Percentiles rank a stretch among this genome's conserved stretches.
These are phyloP conservation scores for Leucoptera coffeella DNA, from an alignment of 2,888 invertebrate species.

Conservation along the genomic window DNA sequence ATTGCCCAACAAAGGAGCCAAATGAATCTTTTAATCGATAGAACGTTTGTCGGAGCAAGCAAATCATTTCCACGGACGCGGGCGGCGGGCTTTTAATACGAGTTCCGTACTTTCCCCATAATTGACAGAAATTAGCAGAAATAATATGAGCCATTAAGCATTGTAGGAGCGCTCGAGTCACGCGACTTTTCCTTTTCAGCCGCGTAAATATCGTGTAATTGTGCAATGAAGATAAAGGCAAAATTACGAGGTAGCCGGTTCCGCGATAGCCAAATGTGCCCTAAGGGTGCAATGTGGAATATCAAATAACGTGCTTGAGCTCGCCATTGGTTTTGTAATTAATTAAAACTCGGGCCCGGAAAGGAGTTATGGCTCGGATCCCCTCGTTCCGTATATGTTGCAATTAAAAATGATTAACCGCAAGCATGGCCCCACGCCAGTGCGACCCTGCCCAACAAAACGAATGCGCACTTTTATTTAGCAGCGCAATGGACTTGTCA, in stretches of 20 bases:
- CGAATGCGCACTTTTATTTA: background rate
- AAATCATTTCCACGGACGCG: too few species aligned
- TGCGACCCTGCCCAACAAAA: background rate
- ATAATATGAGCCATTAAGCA: conserved; percentile 14
- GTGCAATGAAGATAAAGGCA: conserved; percentile 15
- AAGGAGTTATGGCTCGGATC: too few species aligned
- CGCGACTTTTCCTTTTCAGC: conserved; percentile 10
- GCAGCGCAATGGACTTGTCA: conserved; percentile 1
- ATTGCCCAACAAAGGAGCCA: too few species aligned
- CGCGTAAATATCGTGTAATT: conserved; percentile 17
- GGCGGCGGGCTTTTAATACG: too few species aligned
- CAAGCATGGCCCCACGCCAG: conserved; percentile 6
- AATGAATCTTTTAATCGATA: too few species aligned
- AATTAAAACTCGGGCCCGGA: conserved; percentile 20
- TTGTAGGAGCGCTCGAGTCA: conserved; percentile 10
- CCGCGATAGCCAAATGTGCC: too few species aligned
- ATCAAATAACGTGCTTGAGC: conserved; percentile 22
- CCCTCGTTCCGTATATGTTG: conserved; percentile 4
- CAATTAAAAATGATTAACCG: conserved; percentile 8
- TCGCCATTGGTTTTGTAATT: conserved; percentile 22
- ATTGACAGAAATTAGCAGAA: conserved; percentile 7
- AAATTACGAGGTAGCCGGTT: conserved; percentile 11
- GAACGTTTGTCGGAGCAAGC: too few species aligned
- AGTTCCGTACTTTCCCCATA: conserved; percentile 1
- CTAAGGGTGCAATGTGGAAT: conserved; percentile 18